Percentiles rank a stretch among this genome's conserved stretches.
phyloP scores from a whole-genome alignment of 2,797 vertebrate species.

The Gambusia yucatana region DNA sequence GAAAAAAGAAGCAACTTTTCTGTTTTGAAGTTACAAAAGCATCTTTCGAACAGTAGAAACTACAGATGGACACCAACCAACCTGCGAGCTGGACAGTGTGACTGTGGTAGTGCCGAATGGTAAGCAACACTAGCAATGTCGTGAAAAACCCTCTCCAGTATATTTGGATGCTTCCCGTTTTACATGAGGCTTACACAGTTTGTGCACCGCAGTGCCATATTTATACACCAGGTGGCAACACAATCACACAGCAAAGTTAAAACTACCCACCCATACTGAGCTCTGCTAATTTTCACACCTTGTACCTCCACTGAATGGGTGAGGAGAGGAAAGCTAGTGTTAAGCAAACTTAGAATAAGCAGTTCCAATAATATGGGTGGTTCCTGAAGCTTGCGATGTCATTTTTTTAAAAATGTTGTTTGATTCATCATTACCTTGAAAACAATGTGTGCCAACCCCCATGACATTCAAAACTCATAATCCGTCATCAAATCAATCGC shows the following conservation, averaged over 20 bases:
- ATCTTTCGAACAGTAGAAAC: conserved; percentile 44
- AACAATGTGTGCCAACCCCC: conserved; percentile 6
- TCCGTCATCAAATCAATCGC: conserved; percentile 12
- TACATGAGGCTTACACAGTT: conserved; percentile 8
- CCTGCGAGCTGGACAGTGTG: conserved; percentile 23
- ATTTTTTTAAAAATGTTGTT: background rate
- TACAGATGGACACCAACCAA: conserved; percentile 39
- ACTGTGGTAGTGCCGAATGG: conserved; percentile 33
- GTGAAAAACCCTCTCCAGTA: conserved; percentile 18
- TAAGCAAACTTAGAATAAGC: conserved; percentile 13
- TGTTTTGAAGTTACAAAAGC: conserved; percentile 47
- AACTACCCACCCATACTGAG: conserved; percentile 19
- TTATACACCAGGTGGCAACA: conserved; percentile 69
- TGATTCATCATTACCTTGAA: conserved; percentile 10
- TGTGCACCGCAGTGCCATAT: conserved; percentile 40
- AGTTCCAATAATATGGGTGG: conserved; percentile 9
- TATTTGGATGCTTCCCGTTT: conserved; percentile 22
- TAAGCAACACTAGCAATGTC: conserved; percentile 26
- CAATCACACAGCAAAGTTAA: conserved; percentile 33
- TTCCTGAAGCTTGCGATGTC: conserved; percentile 15
- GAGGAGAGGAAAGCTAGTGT: conserved; percentile 4
- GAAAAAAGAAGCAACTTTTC: conserved; percentile 54
- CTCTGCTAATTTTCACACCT: conserved; percentile 32
- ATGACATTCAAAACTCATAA: background rate
- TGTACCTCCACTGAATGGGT: conserved; percentile 24